Evolutionary conservation across 2,113 vertebrate species (phyloP).

Genomic region (Axis porcinus): DNA sequence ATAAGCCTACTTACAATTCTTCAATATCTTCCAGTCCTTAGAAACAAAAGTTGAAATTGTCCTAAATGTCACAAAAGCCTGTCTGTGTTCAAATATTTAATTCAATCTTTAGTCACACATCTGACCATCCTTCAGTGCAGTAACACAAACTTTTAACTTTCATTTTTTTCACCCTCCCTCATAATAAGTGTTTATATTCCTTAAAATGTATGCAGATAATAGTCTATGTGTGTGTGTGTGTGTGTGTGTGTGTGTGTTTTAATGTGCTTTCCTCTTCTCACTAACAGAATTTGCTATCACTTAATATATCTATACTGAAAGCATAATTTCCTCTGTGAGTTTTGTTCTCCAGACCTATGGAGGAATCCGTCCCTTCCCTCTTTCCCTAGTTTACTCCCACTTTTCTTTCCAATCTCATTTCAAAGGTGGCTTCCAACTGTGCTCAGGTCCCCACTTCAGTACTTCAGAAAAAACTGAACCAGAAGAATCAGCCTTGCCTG

Average conservation of each 20-base stretch:
- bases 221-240: neutral
- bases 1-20: neutral
- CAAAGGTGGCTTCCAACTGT: neutral
- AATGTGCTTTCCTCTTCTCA: neutral
- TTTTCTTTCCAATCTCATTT: neutral
- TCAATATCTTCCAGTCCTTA: neutral
- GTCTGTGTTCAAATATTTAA: neutral
- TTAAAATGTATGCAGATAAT: neutral
- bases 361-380: accelerated
- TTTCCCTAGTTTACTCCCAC: neutral
- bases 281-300: neutral
- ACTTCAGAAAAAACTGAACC: neutral
- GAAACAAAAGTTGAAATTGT: neutral
- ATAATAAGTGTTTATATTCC: neutral
- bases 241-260: neutral
- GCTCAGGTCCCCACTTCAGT: neutral
- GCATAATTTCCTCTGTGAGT: neutral
- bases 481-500: no score
- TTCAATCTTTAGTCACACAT: neutral
- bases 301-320: neutral
- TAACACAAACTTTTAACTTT: neutral
- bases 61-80: neutral
- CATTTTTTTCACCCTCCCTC: neutral
- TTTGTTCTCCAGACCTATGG: neutral
- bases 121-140: neutral